These are phyloP conservation scores for Dasyprocta punctata DNA, from an alignment of 2,113 vertebrate genomes.

Conservation along the genomic window DNA sequence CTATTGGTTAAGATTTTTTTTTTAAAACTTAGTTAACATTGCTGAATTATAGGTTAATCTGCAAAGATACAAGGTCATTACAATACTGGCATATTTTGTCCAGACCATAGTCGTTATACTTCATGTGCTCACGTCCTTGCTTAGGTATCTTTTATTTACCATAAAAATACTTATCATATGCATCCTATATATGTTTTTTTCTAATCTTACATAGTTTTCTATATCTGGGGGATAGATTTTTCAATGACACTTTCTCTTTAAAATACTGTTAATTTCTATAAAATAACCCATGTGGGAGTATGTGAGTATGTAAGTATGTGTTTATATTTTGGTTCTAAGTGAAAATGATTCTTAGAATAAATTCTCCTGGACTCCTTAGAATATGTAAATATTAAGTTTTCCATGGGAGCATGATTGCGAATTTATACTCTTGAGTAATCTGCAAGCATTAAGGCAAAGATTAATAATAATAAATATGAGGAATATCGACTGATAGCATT, in stretches of 20 bases:
- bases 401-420: neutral
- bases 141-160: neutral
- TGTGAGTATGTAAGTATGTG: neutral
- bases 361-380: neutral
- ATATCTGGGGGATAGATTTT: neutral
- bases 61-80: too few relatives aligned
- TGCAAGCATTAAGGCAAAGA: neutral
- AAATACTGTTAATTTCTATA: neutral
- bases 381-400: neutral
- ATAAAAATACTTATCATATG: neutral
- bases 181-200: neutral
- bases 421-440: neutral
- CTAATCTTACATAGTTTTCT: neutral
- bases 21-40: neutral
- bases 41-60: neutral
- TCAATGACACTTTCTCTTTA: neutral
- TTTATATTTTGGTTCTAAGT: neutral
- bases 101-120: too few relatives aligned
- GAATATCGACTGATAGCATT: neutral
- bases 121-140: neutral
- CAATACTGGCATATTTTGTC: neutral
- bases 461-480: neutral
- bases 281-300: neutral
- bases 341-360: neutral
- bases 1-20: neutral